Conservation (phyloP, 1,140 invertebrate genomes). For the Tyrophagus putrescentiae region DNA sequence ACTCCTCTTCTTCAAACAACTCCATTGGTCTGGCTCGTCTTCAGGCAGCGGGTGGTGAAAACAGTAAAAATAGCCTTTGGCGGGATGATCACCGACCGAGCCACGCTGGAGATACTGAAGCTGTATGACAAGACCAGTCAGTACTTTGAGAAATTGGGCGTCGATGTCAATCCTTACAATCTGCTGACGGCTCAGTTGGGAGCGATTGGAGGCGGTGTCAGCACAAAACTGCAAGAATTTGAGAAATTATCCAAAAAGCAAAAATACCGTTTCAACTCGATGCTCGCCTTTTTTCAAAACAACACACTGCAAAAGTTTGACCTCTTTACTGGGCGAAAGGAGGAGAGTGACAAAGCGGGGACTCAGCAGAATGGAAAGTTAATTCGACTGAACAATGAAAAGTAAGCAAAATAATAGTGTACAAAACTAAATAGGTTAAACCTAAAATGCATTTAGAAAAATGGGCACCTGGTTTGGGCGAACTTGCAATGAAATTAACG, state of each 20-base stretch:
- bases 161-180: constrained; percentile 5
- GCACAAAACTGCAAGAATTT: too few species aligned
- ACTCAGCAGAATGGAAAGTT: constrained; percentile 4
- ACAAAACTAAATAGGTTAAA: neutral
- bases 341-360: neutral
- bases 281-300: constrained; percentile 5
- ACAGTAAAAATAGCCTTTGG: too few species aligned
- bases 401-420: neutral
- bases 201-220: too few species aligned
- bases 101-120: neutral
- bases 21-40: too few species aligned
- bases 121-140: neutral
- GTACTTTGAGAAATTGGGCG: neutral
- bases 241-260: too few species aligned
- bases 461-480: constrained; percentile 22
- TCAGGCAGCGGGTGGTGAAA: too few species aligned
- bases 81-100: too few species aligned
- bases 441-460: constrained; percentile 1
- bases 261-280: neutral
- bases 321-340: neutral
- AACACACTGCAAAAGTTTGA: neutral
- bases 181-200: neutral
- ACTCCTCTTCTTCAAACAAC: too few species aligned
- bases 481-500: constrained; percentile 25
- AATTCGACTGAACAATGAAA: neutral